phyloP scores from a whole-genome alignment of 2,797 vertebrate genomes.

The Mormyrops boulengeri region DNA sequence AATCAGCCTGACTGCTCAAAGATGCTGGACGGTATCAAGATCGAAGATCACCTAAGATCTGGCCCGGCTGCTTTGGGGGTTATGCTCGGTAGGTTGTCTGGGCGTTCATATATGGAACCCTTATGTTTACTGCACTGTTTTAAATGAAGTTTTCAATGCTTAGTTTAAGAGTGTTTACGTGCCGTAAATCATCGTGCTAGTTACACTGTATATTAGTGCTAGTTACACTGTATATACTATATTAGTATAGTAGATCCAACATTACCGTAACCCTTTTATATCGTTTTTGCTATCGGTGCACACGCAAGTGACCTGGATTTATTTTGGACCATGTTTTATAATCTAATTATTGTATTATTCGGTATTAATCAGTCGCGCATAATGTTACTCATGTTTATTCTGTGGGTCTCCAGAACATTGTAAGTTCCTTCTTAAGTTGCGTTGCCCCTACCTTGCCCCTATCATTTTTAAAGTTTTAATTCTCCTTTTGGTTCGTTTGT shows the following conservation, averaged over 20 bases:
- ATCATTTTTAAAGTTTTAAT: background rate
- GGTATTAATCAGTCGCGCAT: background rate
- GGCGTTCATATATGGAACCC: background rate
- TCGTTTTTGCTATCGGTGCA: background rate
- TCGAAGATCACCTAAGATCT: slow-evolving; percentile 69
- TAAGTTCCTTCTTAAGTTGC: background rate
- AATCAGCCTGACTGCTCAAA: slow-evolving; percentile 52
- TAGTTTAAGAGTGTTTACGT: background rate
- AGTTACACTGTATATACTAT: background rate
- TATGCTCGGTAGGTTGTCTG: slow-evolving; percentile 65
- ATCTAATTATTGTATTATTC: background rate
- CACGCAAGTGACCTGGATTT: background rate
- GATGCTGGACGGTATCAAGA: slow-evolving; percentile 80
- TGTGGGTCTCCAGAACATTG: background rate
- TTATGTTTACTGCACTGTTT: background rate
- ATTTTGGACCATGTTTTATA: background rate
- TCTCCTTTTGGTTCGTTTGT: background rate
- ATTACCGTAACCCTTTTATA: background rate
- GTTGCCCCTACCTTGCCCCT: background rate
- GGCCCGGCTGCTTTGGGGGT: slow-evolving; percentile 64
- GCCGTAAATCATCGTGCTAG: background rate
- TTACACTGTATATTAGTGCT: background rate
- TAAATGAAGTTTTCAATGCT: background rate
- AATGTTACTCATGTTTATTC: background rate
- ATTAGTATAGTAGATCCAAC: background rate